phyloP scores from a whole-genome alignment of 2,888 invertebrate species.

The Cacoxenus indagator region DNA sequence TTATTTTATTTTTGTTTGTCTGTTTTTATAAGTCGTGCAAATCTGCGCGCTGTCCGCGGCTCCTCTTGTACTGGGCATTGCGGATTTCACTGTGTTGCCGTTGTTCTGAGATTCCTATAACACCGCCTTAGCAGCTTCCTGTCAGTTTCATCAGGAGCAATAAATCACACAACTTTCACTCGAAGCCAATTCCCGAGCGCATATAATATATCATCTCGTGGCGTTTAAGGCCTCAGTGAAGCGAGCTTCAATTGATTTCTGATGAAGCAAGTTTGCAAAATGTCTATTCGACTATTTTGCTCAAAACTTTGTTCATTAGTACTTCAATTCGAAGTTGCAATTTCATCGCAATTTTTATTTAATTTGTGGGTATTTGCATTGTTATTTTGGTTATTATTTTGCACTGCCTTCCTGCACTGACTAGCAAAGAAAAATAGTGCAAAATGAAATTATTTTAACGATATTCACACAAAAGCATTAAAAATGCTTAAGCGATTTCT shows the following conservation, averaged over 20 bases:
- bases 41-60: no score
- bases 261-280: neutral
- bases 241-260: constrained; percentile 1
- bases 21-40: no score
- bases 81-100: neutral
- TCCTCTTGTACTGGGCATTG: no score
- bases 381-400: neutral
- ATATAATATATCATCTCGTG: neutral
- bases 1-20: no score
- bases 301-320: neutral
- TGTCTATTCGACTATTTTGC: neutral
- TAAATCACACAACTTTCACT: neutral
- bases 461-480: neutral
- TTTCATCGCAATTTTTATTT: neutral
- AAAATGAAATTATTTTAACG: neutral
- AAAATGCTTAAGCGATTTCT: neutral
- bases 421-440: neutral
- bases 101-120: neutral
- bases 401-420: neutral
- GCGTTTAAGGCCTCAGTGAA: neutral
- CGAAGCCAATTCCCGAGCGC: neutral
- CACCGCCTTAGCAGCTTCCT: neutral
- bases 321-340: neutral
- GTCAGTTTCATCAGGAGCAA: neutral
- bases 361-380: neutral